Base-by-base conservation (phyloP, 1,140 invertebrate species). In the Venturia canescens region DNA sequence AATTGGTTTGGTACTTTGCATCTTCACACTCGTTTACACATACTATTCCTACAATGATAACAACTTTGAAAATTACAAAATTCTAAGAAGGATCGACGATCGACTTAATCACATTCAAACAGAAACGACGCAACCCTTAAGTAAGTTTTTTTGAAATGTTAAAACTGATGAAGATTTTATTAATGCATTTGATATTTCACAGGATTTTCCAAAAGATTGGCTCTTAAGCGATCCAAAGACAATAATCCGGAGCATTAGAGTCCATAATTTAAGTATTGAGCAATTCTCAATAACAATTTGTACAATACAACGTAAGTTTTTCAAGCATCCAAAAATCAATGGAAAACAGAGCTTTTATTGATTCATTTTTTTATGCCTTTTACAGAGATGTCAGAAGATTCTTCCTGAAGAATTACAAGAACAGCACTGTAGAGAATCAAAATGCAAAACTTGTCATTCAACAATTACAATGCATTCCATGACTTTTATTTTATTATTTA, bases 11-110 rank as follows among this genome's bases (percentile, higher is more conserved):
- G 53, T 34, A 48, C 50, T 89, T 78, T 90, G 89, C 77, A 72
- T 83, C 13, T 15, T 84, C 57, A 86, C 81, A 18, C 82, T 90
- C 21, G 26, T 90, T 11, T 87, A 82, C 77, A 84, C 85, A n/a
- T 90, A 89, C 72, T 89, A 79, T 53, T 85, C 67, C 74, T 86
- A 89, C 27, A 87, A 82, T 80, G 89, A 90, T 76, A 81, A 85
- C 63, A 82, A 86, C 18, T 16, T 86, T 4, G 87, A 89, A 74
- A 89, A 87, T 82, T 83, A 84, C 80, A 88, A 86, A 82, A 77
- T 81, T 18, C 81, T 90, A 26, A 80, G 83, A 82, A 81, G 88
- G 67, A 90, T 90, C 48, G 89, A 90, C 75, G 82, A 86, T 78
- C 84, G 84, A 31, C 80, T 90, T 23, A 77, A 86, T 79, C 57